Evolutionary conservation across 2,113 vertebrate species (phyloP).

Genomic region (Hydropotes inermis): DNA sequence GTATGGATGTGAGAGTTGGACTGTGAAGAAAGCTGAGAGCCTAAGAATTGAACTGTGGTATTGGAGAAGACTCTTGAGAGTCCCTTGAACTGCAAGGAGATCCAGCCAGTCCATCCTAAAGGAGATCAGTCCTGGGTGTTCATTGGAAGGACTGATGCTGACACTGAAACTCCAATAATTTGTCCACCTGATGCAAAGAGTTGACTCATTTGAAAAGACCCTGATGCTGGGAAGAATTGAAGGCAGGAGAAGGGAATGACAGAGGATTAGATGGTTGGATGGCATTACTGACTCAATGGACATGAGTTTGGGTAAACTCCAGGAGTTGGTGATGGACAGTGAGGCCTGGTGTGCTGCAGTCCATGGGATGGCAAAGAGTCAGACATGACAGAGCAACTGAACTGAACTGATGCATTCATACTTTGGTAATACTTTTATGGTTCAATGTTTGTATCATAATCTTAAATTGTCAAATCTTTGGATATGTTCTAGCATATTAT

Average conservation of each 20-base stretch:
- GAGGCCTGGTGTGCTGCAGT: neutral
- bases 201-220: neutral
- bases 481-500: neutral
- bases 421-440: neutral
- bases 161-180: neutral
- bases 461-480: neutral
- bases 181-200: neutral
- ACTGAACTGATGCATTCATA: neutral
- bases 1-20: neutral
- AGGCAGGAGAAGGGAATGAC: neutral
- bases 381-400: neutral
- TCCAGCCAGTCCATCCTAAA: neutral
- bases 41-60: accelerated
- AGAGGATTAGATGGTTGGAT: neutral
- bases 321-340: neutral
- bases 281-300: neutral
- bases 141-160: neutral
- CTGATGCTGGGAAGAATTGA: neutral
- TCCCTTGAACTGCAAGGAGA: neutral
- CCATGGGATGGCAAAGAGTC: neutral
- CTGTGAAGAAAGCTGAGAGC: accelerated
- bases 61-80: neutral
- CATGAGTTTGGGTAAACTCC: neutral
- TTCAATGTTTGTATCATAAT: neutral
- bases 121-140: neutral